Conservation (phyloP, 2,113 vertebrate genomes). For the Chaetodon auriga region DNA sequence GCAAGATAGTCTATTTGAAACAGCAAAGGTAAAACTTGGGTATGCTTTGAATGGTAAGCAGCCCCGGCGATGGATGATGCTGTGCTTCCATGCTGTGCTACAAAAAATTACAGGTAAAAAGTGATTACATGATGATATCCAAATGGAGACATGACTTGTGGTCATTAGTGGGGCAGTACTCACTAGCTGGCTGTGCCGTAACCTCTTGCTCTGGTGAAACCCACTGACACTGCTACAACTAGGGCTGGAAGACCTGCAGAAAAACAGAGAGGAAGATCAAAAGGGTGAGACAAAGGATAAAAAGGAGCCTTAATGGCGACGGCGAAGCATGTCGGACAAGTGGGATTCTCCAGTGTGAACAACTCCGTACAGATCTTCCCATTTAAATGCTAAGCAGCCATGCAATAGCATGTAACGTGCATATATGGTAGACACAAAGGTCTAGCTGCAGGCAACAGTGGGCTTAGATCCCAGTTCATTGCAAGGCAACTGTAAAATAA, state of each 20-base stretch:
- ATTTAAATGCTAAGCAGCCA: slow-evolving; percentile 53
- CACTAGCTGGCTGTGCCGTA: slow-evolving; percentile 96
- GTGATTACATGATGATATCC: no score
- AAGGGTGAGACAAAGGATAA: slow-evolving; percentile 50
- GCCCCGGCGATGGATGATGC: not conserved
- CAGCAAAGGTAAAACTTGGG: not conserved
- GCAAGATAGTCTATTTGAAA: not conserved
- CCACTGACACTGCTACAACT: slow-evolving; percentile 94
- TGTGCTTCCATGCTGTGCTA: not conserved
- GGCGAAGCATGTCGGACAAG: slow-evolving; percentile 18
- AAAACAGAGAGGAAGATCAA: slow-evolving; percentile 35
- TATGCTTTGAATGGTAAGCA: slow-evolving; percentile 1
- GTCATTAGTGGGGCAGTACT: slow-evolving; percentile 67
- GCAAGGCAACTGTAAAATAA: no score
- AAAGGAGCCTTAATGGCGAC: slow-evolving; percentile 20
- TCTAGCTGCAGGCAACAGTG: slow-evolving; percentile 16
- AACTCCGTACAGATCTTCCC: slow-evolving; percentile 22
- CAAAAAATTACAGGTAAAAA: slow-evolving; percentile 5
- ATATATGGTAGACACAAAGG: slow-evolving; percentile 29
- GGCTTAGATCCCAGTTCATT: slow-evolving; percentile 19
- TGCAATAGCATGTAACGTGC: slow-evolving; percentile 34
- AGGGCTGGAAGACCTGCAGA: slow-evolving; percentile 88
- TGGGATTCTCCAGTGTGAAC: slow-evolving; percentile 20
- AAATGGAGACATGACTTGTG: not conserved
- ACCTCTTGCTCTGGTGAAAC: slow-evolving; percentile 96